These are phyloP conservation scores for Ormyrus pomaceus DNA, from an alignment of 2,888 invertebrate species.

Conservation along the genomic window DNA sequence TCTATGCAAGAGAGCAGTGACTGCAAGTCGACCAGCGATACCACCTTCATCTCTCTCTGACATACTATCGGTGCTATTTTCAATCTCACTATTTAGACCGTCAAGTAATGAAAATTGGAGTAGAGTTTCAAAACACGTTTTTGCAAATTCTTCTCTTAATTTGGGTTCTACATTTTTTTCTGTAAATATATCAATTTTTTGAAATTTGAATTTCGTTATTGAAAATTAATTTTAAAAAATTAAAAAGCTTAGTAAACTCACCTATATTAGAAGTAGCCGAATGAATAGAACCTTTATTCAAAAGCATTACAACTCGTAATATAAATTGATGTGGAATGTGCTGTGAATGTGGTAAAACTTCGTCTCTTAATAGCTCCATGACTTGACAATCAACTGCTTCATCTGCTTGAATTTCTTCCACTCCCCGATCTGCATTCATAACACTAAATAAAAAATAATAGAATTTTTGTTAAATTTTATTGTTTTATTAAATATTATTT, in stretches of 20 bases:
- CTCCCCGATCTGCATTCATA: conserved; percentile 77
- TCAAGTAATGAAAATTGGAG: conserved; percentile 94
- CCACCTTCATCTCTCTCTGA: conserved; percentile 78
- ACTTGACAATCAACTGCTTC: conserved; percentile 91
- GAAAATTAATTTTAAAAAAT: conserved; percentile 13
- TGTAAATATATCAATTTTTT: conserved; percentile 53
- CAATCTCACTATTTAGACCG: conserved; percentile 77
- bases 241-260: conserved; percentile 54
- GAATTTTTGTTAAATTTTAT: background rate
- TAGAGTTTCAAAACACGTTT: conserved; percentile 96
- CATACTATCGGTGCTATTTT: conserved; percentile 60
- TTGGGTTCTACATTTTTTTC: conserved; percentile 77
- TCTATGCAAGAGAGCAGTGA: conserved; percentile 92
- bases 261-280: conserved; percentile 82
- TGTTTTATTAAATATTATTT: background rate
- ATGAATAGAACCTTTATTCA: conserved; percentile 91
- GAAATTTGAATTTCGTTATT: conserved; percentile 4
- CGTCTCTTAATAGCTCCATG: conserved; percentile 87
- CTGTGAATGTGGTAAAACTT: conserved; percentile 88
- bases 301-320: conserved; percentile 87
- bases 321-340: conserved; percentile 89
- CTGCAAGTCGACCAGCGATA: conserved; percentile 87
- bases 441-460: conserved; percentile 67
- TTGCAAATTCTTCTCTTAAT: conserved; percentile 95
- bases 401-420: conserved; percentile 79